Evolutionary conservation across 2,888 invertebrate genomes (phyloP), one percentile per base, ranked within the genome.

Genomic region (Mayetiola destructor): DNA sequence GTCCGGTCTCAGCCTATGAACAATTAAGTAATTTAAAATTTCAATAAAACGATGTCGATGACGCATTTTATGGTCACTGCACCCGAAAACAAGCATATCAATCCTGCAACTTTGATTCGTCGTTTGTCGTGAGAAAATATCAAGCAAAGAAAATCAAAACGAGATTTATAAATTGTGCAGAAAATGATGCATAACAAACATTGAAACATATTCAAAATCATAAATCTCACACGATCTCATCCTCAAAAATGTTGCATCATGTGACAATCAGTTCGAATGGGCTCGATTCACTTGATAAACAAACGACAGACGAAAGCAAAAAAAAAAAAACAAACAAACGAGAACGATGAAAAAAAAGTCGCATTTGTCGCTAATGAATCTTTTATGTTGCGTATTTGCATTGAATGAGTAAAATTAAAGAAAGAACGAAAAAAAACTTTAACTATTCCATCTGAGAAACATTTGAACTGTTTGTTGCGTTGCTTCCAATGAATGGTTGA

Each of bases 91-190:
- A n/a, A n/a, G n/a, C n/a, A n/a, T n/a, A n/a, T n/a, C n/a, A n/a
- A n/a, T n/a, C n/a, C n/a, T n/a, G n/a, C n/a, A n/a, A n/a, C n/a
- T n/a, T n/a, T n/a, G n/a, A n/a, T n/a, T n/a, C n/a, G n/a, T n/a
- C n/a, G n/a, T n/a, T n/a, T n/a, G n/a, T n/a, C n/a, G n/a, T n/a
- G n/a, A n/a, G n/a, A n/a, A n/a, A n/a, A n/a, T n/a, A n/a, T n/a
- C n/a, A n/a, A n/a, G 37, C n/a, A 37, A 37, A 37, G n/a, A 37
- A 16, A 10, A 37, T 12, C 8, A 37, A 48, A n/a, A n/a, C 27
- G 27, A 42, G 5, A 48, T 9, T 48, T 27, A 48, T 48, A 48
- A 48, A 48, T 48, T 20, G 48, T 48, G 48, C 48, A 48, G 48
- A 48, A 48, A 48, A 48, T 27, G 48, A 48, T 27, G 48, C 48